phyloP scores from a whole-genome alignment of 2,113 vertebrate genomes.

The Calidris pygmaea region DNA sequence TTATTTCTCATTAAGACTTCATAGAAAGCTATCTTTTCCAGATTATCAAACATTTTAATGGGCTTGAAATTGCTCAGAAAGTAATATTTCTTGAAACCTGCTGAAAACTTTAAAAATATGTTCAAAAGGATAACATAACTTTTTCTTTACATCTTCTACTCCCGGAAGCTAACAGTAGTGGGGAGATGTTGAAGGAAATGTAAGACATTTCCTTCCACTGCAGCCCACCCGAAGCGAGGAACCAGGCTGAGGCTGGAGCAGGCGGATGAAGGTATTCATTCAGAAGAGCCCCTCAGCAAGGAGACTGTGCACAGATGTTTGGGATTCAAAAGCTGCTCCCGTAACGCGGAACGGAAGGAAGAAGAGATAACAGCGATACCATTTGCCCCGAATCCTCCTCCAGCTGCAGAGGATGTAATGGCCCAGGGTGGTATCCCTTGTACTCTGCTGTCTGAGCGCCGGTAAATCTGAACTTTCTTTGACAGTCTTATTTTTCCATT shows the following conservation, averaged over 20 bases:
- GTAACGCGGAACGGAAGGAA: neutral
- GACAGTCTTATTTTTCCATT: neutral
- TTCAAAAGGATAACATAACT: neutral
- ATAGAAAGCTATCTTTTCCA: neutral
- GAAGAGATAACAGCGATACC: fast-evolving
- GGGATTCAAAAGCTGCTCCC: neutral
- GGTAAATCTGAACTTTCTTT: neutral
- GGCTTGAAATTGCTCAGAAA: neutral
- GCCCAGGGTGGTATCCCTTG: neutral
- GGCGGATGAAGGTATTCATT: neutral
- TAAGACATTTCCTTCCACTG: neutral
- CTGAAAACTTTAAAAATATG: neutral
- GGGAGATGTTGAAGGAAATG: neutral
- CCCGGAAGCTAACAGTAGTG: fast-evolving
- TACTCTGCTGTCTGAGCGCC: fast-evolving
- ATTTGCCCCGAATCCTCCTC: neutral
- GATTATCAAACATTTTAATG: neutral
- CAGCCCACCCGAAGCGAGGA: neutral
- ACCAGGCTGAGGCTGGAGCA: neutral
- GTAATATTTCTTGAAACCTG: neutral
- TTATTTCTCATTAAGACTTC: neutral
- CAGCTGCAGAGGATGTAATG: neutral
- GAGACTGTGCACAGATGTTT: neutral
- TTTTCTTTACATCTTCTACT: neutral
- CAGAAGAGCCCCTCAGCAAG: neutral